phyloP scores from a whole-genome alignment of 2,113 vertebrate species.

The Gyps fulvus region DNA sequence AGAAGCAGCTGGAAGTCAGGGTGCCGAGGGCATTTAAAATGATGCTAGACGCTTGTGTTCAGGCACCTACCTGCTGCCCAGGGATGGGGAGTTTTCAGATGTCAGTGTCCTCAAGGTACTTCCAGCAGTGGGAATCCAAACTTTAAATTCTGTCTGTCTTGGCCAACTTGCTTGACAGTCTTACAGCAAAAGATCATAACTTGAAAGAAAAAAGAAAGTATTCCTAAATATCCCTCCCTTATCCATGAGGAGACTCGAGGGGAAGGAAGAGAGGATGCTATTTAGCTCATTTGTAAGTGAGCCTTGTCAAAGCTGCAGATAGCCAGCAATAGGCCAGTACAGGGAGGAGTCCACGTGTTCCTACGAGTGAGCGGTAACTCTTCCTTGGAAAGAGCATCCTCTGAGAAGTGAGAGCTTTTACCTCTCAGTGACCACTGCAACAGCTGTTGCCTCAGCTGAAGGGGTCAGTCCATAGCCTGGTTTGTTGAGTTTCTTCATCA shows the following conservation, averaged over 20 bases:
- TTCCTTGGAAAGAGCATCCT: not conserved
- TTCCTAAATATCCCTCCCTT: not conserved
- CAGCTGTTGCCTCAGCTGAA: not conserved
- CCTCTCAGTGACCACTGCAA: not conserved
- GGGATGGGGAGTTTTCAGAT: not conserved
- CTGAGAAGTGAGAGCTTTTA: not conserved
- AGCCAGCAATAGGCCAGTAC: not conserved
- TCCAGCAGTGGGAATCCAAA: not conserved
- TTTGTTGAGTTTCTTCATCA: not conserved
- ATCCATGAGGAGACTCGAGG: not conserved
- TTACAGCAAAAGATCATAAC: not conserved
- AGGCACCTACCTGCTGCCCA: not conserved
- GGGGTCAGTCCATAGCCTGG: not conserved
- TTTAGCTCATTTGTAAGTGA: not conserved
- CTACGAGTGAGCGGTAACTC: rapidly evolving
- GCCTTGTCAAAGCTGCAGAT: not conserved
- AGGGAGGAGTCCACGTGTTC: not conserved
- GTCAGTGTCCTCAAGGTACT: not conserved
- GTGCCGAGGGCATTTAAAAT: not conserved
- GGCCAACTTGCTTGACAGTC: not conserved
- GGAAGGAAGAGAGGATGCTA: not conserved
- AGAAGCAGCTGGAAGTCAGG: not conserved
- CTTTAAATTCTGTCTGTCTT: not conserved
- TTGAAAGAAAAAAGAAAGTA: not conserved
- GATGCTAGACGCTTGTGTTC: not conserved